Percentiles rank a stretch among this genome's conserved stretches.
These are phyloP conservation scores for Coelinius sp. DNA, from an alignment of 2,888 invertebrate species.

Conservation along the genomic window DNA sequence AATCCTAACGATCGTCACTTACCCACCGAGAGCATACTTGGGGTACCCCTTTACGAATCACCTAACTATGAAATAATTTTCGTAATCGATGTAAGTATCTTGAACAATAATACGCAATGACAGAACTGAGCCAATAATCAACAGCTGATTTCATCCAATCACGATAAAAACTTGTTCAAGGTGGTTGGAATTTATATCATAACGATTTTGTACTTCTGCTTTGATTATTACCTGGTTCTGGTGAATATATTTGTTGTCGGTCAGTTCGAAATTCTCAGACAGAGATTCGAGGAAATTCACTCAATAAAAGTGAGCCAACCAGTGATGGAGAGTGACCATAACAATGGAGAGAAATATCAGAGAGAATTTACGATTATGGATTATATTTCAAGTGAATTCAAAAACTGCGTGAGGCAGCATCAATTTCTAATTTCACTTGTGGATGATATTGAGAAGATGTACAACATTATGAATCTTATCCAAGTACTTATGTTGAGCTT, in stretches of 20 bases:
- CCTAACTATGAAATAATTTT: constrained; percentile 53
- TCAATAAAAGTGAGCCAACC: neutral
- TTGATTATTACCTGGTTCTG: constrained; percentile 3
- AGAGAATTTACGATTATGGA: neutral
- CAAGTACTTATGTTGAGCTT: neutral
- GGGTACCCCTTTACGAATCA: constrained; percentile 44
- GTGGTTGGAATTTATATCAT: neutral
- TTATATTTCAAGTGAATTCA: neutral
- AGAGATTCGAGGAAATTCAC: neutral
- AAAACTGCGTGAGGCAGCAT: neutral
- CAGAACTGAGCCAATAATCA: neutral
- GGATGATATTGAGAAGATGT: neutral
- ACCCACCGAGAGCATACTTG: constrained; percentile 36
- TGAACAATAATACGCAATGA: too few relatives aligned
- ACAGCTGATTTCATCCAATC: neutral
- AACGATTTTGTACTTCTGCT: neutral
- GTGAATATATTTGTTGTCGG: constrained; percentile 3
- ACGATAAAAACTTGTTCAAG: neutral
- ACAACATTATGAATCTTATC: neutral
- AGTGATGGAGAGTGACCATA: neutral
- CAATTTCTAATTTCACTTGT: neutral
- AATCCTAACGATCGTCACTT: constrained; percentile 29
- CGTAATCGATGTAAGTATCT: constrained; percentile 23
- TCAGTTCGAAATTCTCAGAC: neutral
- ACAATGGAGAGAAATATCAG: neutral